Evolutionary conservation across 2,888 invertebrate species (phyloP), one percentile per base, ranked within the genome.

Genomic region (Gonocerus acuteangulatus): DNA sequence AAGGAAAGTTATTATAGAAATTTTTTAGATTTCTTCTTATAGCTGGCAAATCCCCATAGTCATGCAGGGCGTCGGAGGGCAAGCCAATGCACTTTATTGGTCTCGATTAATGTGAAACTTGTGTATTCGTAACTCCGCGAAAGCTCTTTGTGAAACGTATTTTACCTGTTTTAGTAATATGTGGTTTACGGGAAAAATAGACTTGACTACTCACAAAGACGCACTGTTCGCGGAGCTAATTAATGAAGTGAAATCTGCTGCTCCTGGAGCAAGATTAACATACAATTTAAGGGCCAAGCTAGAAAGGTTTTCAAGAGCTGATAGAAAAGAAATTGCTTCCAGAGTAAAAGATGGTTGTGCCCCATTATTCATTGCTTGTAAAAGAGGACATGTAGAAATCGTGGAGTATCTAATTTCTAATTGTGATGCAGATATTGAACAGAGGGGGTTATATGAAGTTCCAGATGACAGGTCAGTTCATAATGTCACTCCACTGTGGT

Each of bases 401-500:
- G 91, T 87, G 9, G 88, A 91, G 73, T 94, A 90, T 76, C 79
- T 95, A 39, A 82, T 93, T 66, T 83, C 82, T 61, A 82, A 84
- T 61, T 94, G 94, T 75, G 80, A 80, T 70, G 92, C 92, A 1
- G 85, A 89, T 71, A 80, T 92, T 16, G 94, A 95, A 76, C 90
- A 90, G 75, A 80, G 84, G 69, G 93, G 94, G 39, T 77, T 85
- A 65, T 92, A 86, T 74, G 89, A 91, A 77, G 88, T 89, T 48
- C 83, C 86, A 9, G 89, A 89, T 73, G 93, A 92, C 72, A 76
- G 81, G 70, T 82, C 85, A 32, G 81, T 82, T 67, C 93, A 93
- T 76, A 80, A 80, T 70, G 93, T 90, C 2, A 90, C 92, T 13
- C 92, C 94, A 23, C 77, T 95, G 62, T 95, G 95, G 95, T 88